Evolutionary conservation across 1,140 invertebrate species (phyloP).

Genomic region (Meloidogyne hapla): DNA sequence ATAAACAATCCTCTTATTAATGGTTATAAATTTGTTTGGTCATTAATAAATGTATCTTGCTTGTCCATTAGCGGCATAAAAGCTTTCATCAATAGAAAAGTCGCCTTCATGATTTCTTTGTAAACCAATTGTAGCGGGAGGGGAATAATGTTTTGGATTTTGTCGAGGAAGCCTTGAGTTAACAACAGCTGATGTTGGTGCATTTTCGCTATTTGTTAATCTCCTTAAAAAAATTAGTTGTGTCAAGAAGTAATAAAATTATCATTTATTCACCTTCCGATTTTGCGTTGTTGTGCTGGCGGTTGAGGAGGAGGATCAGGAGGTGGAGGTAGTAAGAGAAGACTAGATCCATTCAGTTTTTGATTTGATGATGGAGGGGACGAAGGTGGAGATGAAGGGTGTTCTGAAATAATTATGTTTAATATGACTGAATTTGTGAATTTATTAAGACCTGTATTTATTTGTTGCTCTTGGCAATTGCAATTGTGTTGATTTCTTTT

Average conservation of each 20-base stretch:
- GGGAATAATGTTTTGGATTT: not conserved
- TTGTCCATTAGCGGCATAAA: slow-evolving; percentile 54
- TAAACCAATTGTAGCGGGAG: slow-evolving; percentile 5
- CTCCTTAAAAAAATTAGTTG: slow-evolving; percentile 8
- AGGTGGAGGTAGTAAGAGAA: not conserved
- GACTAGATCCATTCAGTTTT: not conserved
- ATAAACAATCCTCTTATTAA: too few relatives aligned
- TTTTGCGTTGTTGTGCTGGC: not conserved
- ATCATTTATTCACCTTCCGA: not conserved
- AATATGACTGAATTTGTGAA: not conserved
- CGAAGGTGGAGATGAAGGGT: not conserved
- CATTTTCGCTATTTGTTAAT: slow-evolving; percentile 10
- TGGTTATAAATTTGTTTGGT: too few relatives aligned
- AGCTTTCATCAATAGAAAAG: slow-evolving; percentile 59
- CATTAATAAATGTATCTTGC: slow-evolving; percentile 9
- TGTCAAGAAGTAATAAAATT: not conserved
- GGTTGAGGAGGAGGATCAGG: not conserved
- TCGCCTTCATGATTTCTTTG: slow-evolving; percentile 49
- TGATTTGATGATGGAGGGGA: not conserved
- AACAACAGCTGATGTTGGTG: not conserved
- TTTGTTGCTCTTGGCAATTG: not conserved
- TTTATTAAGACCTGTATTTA: not conserved
- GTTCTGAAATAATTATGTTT: not conserved
- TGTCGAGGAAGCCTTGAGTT: slow-evolving; percentile 21
- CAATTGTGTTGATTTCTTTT: not conserved